Conservation (phyloP, 1,140 invertebrate genomes). For the Drosophila novamexicana region DNA sequence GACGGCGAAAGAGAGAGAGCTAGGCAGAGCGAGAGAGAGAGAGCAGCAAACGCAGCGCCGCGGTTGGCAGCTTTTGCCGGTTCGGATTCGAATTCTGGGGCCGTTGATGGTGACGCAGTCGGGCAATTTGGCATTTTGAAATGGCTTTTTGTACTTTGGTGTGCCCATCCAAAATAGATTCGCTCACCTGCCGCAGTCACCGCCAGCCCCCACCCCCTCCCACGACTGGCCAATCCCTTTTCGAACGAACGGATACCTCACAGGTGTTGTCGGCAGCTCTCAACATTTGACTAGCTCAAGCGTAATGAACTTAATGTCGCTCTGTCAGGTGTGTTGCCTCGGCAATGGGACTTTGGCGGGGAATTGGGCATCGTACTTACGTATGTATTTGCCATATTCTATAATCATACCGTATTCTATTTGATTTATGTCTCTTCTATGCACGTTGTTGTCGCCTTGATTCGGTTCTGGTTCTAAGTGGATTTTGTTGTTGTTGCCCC, state of each 20-base stretch:
- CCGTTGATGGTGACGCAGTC: constrained; percentile 61
- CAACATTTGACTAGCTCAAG: constrained; percentile 52
- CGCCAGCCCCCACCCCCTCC: not conserved
- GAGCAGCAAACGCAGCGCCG: not conserved
- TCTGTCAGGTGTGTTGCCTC: constrained; percentile 47
- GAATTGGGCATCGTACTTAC: constrained; percentile 12
- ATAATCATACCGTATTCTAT: constrained; percentile 28
- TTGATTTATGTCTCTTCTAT: constrained; percentile 62
- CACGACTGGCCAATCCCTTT: constrained; percentile 5
- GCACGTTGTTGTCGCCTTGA: constrained; percentile 38
- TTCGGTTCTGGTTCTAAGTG: constrained; percentile 67
- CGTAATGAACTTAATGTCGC: constrained; percentile 76
- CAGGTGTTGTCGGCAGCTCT: constrained; percentile 52
- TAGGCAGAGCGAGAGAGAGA: constrained; percentile 1
- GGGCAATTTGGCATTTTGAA: constrained; percentile 75
- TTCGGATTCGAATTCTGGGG: constrained; percentile 12
- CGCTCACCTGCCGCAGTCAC: constrained; percentile 57
- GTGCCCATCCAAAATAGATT: constrained; percentile 65
- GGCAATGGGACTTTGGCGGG: not conserved
- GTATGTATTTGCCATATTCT: constrained; percentile 41
- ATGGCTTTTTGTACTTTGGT: constrained; percentile 53
- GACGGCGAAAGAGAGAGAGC: constrained; percentile 11
- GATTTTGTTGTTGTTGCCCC: constrained; percentile 64
- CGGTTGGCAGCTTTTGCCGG: constrained; percentile 37
- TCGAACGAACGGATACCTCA: constrained; percentile 42